phyloP scores from a whole-genome alignment of 2,888 invertebrate genomes.

The Elaeidobius kamerunicus region DNA sequence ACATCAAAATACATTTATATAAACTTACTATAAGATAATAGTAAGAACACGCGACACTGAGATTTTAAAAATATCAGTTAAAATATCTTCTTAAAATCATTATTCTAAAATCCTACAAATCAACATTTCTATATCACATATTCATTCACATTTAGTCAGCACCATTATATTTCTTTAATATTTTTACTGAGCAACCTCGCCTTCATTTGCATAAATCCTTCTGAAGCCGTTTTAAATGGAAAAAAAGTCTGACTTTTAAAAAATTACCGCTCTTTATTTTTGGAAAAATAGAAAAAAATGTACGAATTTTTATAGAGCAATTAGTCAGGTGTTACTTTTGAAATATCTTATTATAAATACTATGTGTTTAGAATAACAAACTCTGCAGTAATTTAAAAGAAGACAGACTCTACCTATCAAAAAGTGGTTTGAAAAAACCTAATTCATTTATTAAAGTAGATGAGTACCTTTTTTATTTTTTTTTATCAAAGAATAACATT shows the following conservation, averaged over 20 bases:
- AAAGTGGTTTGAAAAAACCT: too few relatives aligned
- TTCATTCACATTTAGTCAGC: constrained; percentile 43
- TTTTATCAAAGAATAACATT: too few relatives aligned
- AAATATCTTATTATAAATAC: too few relatives aligned
- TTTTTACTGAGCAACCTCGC: constrained; percentile 38
- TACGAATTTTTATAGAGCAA: too few relatives aligned
- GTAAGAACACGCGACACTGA: constrained; percentile 41
- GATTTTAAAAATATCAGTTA: constrained; percentile 40
- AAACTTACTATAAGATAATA: constrained; percentile 32
- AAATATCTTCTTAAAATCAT: constrained; percentile 33
- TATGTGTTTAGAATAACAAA: too few relatives aligned
- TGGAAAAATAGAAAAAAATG: too few relatives aligned
- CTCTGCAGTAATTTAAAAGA: too few relatives aligned
- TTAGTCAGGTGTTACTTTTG: too few relatives aligned
- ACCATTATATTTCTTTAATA: constrained; percentile 39
- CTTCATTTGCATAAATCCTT: constrained; percentile 27
- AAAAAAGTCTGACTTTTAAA: not conserved
- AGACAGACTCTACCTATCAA: too few relatives aligned
- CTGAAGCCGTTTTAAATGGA: constrained; percentile 7
- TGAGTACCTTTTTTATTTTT: too few relatives aligned
- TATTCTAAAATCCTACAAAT: constrained; percentile 36
- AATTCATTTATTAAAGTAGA: too few relatives aligned
- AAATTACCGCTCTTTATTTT: not conserved
- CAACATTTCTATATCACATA: constrained; percentile 46
- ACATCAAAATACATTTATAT: constrained; percentile 43